These are phyloP conservation scores for Hylaeus anthracinus DNA, from an alignment of 1,140 invertebrate genomes.

Conservation along the genomic window DNA sequence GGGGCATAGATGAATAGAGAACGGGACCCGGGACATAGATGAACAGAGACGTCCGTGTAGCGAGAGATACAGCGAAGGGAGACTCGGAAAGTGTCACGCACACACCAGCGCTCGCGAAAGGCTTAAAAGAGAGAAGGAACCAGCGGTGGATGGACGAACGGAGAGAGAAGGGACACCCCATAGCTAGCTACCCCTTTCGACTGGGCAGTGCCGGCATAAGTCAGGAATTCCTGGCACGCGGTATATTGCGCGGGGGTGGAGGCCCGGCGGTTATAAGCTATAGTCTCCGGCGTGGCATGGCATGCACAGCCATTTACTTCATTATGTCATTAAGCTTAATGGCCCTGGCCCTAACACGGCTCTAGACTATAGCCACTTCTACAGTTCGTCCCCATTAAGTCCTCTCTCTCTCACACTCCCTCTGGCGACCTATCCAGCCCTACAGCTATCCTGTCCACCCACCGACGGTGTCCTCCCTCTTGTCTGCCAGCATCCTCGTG, in stretches of 20 bases:
- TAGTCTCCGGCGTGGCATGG: conserved; percentile 75
- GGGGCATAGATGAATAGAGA: not conserved
- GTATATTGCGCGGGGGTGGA: conserved; percentile 78
- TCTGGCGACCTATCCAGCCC: conserved; percentile 16
- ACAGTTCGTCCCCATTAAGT: conserved; percentile 80
- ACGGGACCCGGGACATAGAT: not conserved
- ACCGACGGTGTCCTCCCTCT: conserved; percentile 5
- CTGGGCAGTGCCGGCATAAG: conserved; percentile 77
- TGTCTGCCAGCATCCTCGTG: conserved; percentile 39
- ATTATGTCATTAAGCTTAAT: conserved; percentile 83
- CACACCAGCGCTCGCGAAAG: not conserved
- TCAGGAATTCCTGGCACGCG: conserved; percentile 80
- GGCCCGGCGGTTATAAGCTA: conserved; percentile 78
- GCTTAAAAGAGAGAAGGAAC: conserved; percentile 5
- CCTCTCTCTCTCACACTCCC: conserved; percentile 44
- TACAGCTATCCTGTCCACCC: conserved; percentile 34
- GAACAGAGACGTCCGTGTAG: conserved; percentile 19
- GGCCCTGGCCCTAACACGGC: conserved; percentile 79
- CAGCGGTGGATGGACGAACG: not conserved
- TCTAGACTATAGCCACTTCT: conserved; percentile 80
- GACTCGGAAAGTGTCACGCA: conserved; percentile 2
- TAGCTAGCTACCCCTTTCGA: conserved; percentile 68
- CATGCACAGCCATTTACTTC: conserved; percentile 82
- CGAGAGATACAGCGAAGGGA: conserved; percentile 6
- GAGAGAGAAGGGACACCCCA: conserved; percentile 9